Evolutionary conservation across 2,797 vertebrate species (phyloP), one percentile per base, ranked within the genome.

Genomic region (Syngnathus acus): DNA sequence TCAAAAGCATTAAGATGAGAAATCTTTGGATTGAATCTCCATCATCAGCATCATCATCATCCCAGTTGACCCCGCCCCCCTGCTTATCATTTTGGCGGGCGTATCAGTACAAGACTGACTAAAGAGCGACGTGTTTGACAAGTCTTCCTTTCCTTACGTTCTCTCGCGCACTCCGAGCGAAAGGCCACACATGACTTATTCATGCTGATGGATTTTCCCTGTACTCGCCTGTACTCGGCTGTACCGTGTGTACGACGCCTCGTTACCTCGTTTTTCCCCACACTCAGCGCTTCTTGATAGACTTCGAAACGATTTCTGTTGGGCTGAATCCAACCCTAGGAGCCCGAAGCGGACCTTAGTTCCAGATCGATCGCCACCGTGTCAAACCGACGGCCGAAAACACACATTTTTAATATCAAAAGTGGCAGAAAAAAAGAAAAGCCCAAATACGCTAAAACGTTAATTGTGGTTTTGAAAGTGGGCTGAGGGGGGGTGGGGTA

Each of bases 141-240:
- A 82, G 77, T 75, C 78, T 73, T 84, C 76, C 78, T 73, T 84
- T 76, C 76, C 78, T 79, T 73, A 73, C 75, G 65, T 78, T 23
- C 79, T 69, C 79, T 77, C 69, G 70, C 82, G 76, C 75, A 85
- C 76, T 88, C 79, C 69, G 26, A 71, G 78, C 72, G 75, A 86
- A 86, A 82, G 75, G 77, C 71, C 68, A 69, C 68, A 68, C 42
- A 87, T 92, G 78, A 91, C 85, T 92, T 91, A 92, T 92, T 92
- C 74, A 92, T 90, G 82, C 85, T 91, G 89, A 92, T 91, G 90
- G 88, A 85, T 87, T 91, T 91, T 89, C 81, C 83, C 85, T 92
- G 88, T 91, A 82, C 67, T 76, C 70, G 66, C 60, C 68, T 16
- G 72, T 70, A 68, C 70, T 57, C 54, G 26, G 42, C 42, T 1